phyloP scores from a whole-genome alignment of 2,113 vertebrate species.

The Corvus cornix region DNA sequence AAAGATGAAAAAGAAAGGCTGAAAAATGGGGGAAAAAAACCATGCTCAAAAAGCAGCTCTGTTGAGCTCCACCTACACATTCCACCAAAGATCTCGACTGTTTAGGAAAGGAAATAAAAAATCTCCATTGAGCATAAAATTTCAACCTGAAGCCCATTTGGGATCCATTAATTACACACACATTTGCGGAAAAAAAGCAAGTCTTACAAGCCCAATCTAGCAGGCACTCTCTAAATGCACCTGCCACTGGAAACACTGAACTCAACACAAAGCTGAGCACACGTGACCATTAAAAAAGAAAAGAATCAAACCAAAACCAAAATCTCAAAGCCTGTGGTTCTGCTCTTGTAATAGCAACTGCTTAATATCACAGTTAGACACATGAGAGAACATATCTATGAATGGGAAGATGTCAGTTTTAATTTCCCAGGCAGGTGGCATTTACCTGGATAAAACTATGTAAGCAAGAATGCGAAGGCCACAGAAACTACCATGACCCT shows the following conservation, averaged over 20 bases:
- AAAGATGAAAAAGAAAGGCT: neutral
- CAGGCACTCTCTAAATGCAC: neutral
- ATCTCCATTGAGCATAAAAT: neutral
- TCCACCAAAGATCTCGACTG: neutral
- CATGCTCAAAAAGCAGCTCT: neutral
- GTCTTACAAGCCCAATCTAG: neutral
- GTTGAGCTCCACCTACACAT: neutral
- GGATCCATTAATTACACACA: neutral
- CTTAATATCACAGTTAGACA: neutral
- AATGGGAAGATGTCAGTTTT: neutral
- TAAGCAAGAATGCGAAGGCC: neutral
- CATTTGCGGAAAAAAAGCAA: neutral
- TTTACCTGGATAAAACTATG: neutral
- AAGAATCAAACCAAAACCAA: neutral
- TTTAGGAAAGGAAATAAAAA: neutral
- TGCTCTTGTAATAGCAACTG: accelerated
- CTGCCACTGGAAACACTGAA: neutral
- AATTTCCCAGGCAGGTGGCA: neutral
- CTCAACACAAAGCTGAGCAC: neutral
- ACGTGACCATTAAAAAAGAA: neutral
- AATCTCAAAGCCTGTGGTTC: neutral
- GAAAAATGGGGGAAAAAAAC: neutral
- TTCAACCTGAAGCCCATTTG: neutral
- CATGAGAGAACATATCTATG: neutral
- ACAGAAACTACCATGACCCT: neutral